These are phyloP conservation scores for Salvelinus fontinalis DNA, from an alignment of 2,113 vertebrate species.

Conservation along the genomic window DNA sequence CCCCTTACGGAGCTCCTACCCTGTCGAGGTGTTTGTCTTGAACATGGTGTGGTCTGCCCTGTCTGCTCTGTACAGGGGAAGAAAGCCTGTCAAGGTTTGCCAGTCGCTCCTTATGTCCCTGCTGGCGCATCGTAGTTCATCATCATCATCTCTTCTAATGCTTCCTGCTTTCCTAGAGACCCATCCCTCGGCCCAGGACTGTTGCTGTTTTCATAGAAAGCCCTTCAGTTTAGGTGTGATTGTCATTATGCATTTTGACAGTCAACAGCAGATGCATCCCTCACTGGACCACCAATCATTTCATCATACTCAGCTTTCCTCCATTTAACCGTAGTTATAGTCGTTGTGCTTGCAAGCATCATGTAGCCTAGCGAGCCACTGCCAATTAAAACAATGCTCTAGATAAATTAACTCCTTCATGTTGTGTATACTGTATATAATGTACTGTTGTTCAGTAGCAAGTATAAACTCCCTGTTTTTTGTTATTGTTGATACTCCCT, in stretches of 20 bases:
- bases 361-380: not conserved
- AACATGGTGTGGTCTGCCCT: conserved; percentile 80
- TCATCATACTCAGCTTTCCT: not conserved
- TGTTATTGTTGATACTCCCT: not conserved
- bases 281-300: not conserved
- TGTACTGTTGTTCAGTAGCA: not conserved
- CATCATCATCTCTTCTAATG: conserved; percentile 52
- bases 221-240: not conserved
- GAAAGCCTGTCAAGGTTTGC: conserved; percentile 87
- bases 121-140: conserved; percentile 14
- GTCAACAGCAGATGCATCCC: not conserved
- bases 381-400: not conserved
- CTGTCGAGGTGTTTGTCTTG: conserved; percentile 83
- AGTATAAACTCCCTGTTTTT: not conserved
- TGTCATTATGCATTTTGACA: not conserved
- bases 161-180: conserved; percentile 55
- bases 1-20: conserved; percentile 83
- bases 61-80: conserved; percentile 84
- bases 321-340: not conserved
- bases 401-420: not conserved
- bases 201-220: not conserved
- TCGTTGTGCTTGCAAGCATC: not conserved
- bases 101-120: conserved; percentile 58
- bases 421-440: not conserved
- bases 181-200: not conserved